Percentiles rank a stretch among this genome's conserved stretches.
phyloP scores from a whole-genome alignment of 2,113 vertebrate genomes.

The Conger conger region DNA sequence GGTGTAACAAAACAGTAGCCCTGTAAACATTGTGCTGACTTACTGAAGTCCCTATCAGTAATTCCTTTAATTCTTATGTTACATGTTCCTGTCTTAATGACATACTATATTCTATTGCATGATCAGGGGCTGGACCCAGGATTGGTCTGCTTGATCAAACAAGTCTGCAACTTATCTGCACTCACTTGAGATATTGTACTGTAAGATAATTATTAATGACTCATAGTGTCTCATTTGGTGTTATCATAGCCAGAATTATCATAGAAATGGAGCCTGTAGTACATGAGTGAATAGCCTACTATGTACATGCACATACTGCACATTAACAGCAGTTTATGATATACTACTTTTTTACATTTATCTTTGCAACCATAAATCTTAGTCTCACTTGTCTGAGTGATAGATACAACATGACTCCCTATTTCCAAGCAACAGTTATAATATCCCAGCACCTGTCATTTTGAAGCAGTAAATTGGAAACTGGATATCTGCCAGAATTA shows the following conservation, averaged over 20 bases:
- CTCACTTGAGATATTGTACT: background rate
- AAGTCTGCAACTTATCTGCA: background rate
- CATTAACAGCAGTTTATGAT: background rate
- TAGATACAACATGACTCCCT: background rate
- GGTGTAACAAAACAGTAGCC: background rate
- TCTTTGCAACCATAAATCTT: background rate
- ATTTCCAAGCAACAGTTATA: background rate
- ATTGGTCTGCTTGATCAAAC: background rate
- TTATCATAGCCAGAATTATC: background rate
- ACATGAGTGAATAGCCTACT: background rate
- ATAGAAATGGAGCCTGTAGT: background rate
- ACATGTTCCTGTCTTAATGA: background rate
- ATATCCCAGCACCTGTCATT: background rate
- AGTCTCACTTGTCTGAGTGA: background rate
- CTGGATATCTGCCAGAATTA: background rate
- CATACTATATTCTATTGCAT: background rate
- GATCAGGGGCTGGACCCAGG: background rate
- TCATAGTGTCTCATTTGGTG: too few relatives aligned
- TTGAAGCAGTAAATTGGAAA: background rate
- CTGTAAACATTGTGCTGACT: background rate
- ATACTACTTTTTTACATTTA: background rate
- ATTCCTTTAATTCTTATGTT: background rate
- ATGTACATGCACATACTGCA: background rate
- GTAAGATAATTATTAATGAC: background rate
- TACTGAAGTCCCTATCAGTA: background rate